Percentiles rank a stretch among this genome's conserved stretches.
phyloP scores from a whole-genome alignment of 1,140 invertebrate genomes.

The Hirudo medicinalis region DNA sequence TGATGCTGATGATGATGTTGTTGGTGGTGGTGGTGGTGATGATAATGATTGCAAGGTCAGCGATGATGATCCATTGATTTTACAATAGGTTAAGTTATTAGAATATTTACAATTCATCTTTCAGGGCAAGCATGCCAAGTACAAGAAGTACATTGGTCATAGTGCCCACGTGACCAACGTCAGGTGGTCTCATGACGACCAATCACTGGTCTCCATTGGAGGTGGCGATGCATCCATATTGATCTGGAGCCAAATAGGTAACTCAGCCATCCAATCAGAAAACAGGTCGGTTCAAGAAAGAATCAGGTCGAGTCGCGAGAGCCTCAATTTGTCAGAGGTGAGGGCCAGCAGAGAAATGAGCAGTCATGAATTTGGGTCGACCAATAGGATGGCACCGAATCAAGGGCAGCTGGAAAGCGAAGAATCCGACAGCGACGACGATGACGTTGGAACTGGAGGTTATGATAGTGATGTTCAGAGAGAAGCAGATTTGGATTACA shows the following conservation, averaged over 20 bases:
- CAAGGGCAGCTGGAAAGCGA: conserved; percentile 31
- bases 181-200: conserved; percentile 34
- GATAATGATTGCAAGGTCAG: too few relatives aligned
- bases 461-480: conserved; percentile 42
- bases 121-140: conserved; percentile 42
- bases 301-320: neutral
- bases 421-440: conserved; percentile 40
- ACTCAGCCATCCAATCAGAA: conserved; percentile 11
- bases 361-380: neutral
- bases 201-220: conserved; percentile 35
- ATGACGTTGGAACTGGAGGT: conserved; percentile 40
- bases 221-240: conserved; percentile 41
- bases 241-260: conserved; percentile 34
- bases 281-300: conserved; percentile 15
- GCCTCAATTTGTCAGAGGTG: neutral
- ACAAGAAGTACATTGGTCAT: conserved; percentile 42
- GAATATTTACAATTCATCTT: conserved; percentile 5
- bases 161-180: conserved; percentile 43
- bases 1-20: too few relatives aligned
- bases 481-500: conserved; percentile 41
- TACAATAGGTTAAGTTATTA: neutral
- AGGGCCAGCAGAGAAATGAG: neutral
- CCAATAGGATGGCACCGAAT: neutral
- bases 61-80: too few relatives aligned
- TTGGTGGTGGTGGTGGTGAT: too few relatives aligned